Conservation (phyloP, 2,888 invertebrate species). For the Asteroscopus sphinx region DNA sequence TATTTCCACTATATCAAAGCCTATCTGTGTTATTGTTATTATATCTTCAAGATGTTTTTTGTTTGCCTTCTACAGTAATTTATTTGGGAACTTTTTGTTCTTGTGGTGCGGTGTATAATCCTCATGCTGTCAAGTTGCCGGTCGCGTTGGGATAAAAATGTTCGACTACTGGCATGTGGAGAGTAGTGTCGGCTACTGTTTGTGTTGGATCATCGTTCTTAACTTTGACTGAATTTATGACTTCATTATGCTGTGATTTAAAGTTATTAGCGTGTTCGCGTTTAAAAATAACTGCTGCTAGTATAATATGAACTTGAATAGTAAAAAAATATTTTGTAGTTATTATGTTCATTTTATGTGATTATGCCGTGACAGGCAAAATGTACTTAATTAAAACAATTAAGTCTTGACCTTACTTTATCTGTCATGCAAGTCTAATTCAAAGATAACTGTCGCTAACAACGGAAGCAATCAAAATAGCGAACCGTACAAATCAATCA, state of each 20-base stretch:
- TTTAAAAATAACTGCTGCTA: no score
- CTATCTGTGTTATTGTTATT: conserved; percentile 81
- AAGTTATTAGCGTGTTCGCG: neutral
- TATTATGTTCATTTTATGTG: conserved; percentile 4
- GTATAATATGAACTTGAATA: no score
- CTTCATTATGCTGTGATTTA: neutral
- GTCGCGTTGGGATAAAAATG: conserved; percentile 68
- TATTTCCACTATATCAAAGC: conserved; percentile 73
- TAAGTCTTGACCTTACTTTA: conserved; percentile 34
- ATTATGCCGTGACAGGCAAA: conserved; percentile 13
- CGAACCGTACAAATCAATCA: conserved; percentile 54
- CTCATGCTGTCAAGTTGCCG: conserved; percentile 70
- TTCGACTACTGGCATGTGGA: conserved; percentile 56
- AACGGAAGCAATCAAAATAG: conserved; percentile 55
- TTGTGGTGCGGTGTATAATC: conserved; percentile 66
- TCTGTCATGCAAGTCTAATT: conserved; percentile 29
- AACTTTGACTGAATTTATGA: conserved; percentile 7
- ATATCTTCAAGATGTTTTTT: conserved; percentile 76
- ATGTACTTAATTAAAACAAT: conserved; percentile 18
- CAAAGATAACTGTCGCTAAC: conserved; percentile 40
- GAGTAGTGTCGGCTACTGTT: conserved; percentile 64
- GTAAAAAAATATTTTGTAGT: no score
- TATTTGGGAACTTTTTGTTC: conserved; percentile 63
- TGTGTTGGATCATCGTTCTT: conserved; percentile 43
- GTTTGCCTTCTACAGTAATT: conserved; percentile 57